Base-by-base conservation (phyloP, 2,797 vertebrate species). In the Pangasius macronema region DNA sequence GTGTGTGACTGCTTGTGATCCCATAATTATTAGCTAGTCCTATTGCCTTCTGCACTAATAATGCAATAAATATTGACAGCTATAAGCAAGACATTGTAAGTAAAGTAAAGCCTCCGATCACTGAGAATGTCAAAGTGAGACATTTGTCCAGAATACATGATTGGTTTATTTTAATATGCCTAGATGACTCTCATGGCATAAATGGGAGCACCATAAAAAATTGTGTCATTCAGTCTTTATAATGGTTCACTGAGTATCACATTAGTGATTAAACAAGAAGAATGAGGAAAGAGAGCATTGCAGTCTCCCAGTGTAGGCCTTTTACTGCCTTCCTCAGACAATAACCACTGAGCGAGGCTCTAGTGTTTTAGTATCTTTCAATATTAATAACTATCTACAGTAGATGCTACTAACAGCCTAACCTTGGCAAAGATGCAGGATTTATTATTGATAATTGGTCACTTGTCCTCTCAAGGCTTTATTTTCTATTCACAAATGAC, bases 151-250 rank as follows among this genome's bases (percentile, higher is more conserved):
- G 91, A 79, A 94, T 94, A 94, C 91, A 93, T 93, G 92, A 94
- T 95, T 95, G 93, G 93, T 95, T 95, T 94, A 93, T 95, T 95
- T 94, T 94, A 95, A 95, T 93, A 94, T 92, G 92, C 90, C 73
- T 90, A 93, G 70, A 94, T 94, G 93, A 92, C 92, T 91, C 91
- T 95, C 95, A 91, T 95, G 95, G 94, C 94, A 95, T 93, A 95
- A 96, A 96, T 95, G 89, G 93, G 93, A 91, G 90, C 90, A 85
- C 89, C 84, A 84, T 94, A 94, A 95, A 91, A 95, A 94, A 94
- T 93, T 88, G 92, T 93, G 94, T 95, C 94, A 95, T 94, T 95
- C 94, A 91, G 92, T 89, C 93, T 90, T 91, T 53, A 91, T 91
- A 91, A 94, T 63, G 94, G 92, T 95, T 95, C 93, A 94, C 90